Conservation (phyloP, 2,113 vertebrate species). For the Dolichotis patagonum region DNA sequence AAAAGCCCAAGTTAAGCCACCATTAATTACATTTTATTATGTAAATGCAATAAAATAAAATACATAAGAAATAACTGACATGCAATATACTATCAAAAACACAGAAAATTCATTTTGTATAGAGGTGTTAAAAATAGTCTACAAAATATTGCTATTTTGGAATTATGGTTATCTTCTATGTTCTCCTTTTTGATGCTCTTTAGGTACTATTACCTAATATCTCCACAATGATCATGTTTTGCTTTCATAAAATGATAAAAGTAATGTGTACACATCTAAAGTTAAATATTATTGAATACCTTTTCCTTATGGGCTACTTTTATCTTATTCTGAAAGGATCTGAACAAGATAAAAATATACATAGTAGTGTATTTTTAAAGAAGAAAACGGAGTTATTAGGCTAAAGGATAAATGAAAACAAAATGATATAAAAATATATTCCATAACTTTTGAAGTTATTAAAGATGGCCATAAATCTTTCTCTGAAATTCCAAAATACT, state of each 20-base stretch:
- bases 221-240: background rate
- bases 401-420: background rate
- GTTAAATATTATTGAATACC: background rate
- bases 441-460: slow-evolving; percentile 20
- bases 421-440: background rate
- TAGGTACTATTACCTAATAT: background rate
- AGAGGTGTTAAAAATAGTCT: background rate
- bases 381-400: background rate
- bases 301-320: background rate
- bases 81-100: background rate
- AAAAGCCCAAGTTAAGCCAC: background rate
- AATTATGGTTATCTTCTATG: background rate
- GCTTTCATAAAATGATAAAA: background rate
- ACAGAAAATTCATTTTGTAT: background rate
- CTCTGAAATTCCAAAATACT: background rate
- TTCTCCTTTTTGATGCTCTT: slow-evolving; percentile 3
- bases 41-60: background rate
- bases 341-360: background rate
- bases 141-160: background rate
- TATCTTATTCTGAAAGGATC: background rate
- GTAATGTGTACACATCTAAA: background rate
- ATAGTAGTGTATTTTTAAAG: background rate
- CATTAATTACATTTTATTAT: background rate
- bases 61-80: background rate
- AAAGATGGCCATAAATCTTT: background rate